A percentile compares a stretch with the other conserved stretches of the same genome.
phyloP scores from a whole-genome alignment of 2,113 vertebrate genomes.

The Astur gentilis region DNA sequence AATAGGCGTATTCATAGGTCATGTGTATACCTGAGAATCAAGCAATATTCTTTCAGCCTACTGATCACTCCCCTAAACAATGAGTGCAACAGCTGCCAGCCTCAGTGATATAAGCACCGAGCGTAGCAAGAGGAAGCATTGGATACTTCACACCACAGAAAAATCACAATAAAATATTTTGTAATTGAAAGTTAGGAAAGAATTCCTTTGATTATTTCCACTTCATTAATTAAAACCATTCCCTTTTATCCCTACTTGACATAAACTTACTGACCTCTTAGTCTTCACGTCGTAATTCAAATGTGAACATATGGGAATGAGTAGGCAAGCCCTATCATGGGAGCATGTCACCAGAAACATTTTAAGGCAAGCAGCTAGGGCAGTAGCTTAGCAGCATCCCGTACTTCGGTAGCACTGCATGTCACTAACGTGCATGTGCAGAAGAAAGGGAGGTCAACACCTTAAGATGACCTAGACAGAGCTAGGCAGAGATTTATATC shows the following conservation, averaged over 20 bases:
- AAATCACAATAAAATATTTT: background rate
- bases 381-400: background rate
- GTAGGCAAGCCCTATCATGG: background rate
- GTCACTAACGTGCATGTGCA: rapidly evolving
- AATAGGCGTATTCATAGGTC: background rate
- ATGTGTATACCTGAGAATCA: background rate
- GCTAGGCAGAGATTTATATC: background rate
- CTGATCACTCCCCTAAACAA: background rate
- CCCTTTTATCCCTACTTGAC: background rate
- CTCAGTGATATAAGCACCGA: background rate
- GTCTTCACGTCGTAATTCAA: background rate
- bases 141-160: background rate
- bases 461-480: background rate
- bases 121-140: background rate
- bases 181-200: background rate
- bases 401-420: background rate
- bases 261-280: background rate
- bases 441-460: background rate
- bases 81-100: background rate
- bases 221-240: background rate
- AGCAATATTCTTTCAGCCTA: background rate
- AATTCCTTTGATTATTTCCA: background rate
- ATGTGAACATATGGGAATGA: background rate
- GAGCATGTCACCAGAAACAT: background rate
- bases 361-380: background rate